Evolutionary conservation across 2,888 invertebrate species (phyloP), one percentile per base, ranked within the genome.

Genomic region (Diabrotica balteata): DNA sequence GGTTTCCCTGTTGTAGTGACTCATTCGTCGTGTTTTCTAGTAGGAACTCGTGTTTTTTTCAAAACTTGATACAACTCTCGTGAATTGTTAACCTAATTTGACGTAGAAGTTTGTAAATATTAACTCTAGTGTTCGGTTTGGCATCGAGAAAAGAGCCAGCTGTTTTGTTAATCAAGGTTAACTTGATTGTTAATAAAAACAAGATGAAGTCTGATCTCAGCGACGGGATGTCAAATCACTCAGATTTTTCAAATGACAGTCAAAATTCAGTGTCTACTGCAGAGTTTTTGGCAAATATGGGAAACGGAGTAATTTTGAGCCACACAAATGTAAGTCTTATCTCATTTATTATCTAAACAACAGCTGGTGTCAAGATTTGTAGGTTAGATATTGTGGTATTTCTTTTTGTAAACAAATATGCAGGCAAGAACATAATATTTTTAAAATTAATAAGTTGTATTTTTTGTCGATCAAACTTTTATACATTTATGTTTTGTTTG

Each of bases 221-320:
- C 76, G 83, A 84, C 75, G 82, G 82, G 47, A 77, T 81, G 75
- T 84, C 83, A 46, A 83, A 84, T 71, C 80, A 84, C 76, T 84
- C 84, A 66, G 84, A 84, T 77, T 84, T 84, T 78, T 83, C 83
- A 43, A 82, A 82, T 75, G 84, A 84, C 73, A 83, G 83, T 66
- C 83, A 84, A 73, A 82, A 81, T 76, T 83, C 83, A 71, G 78
- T 81, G 73, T 83, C 83, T 51, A 80, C 80, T 7, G 79, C 77
- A 17, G 82, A 82, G 73, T 82, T 82, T 73, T 80, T 81, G 75
- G 76, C 81, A 42, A 79, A 80, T 6, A 77, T 81, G 75, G 81
- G 80, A 63, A 82, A 79, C 69, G 81, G 81, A 47, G 72, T 80
- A 43, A 72, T 80, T 61, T 71, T 82, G 54, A 78, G 80, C 49